These are phyloP conservation scores for Seriola quinqueradiata DNA, from an alignment of 2,113 vertebrate genomes.

Conservation along the genomic window DNA sequence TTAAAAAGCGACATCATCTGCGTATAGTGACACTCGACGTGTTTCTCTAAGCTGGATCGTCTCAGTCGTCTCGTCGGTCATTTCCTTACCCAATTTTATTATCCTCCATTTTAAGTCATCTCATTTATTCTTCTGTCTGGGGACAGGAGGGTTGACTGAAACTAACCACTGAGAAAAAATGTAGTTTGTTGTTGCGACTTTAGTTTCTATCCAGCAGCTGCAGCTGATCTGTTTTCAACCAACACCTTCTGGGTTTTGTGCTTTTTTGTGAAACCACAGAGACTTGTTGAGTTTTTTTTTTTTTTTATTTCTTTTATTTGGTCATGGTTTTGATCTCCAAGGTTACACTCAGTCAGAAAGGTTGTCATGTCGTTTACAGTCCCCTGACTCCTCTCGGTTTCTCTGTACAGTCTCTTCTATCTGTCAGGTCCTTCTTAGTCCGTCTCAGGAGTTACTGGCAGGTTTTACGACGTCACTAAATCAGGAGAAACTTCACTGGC, in stretches of 20 bases:
- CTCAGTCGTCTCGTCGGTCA: neutral
- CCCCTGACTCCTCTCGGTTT: neutral
- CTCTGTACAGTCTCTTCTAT: neutral
- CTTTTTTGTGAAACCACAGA: constrained; percentile 41
- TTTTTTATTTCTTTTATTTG: constrained; percentile 6
- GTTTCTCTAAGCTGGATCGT: constrained; percentile 2
- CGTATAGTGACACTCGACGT: constrained; percentile 34
- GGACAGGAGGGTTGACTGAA: neutral
- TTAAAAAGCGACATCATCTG: constrained; percentile 58
- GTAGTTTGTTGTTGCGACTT: neutral
- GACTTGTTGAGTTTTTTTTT: neutral
- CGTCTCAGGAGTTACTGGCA: neutral
- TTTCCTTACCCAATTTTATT: neutral
- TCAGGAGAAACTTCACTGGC: neutral
- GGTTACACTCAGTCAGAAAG: constrained; percentile 8
- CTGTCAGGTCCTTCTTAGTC: neutral
- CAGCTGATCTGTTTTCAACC: constrained; percentile 12
- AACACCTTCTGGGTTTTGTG: constrained; percentile 37
- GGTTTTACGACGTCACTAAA: constrained; percentile 9
- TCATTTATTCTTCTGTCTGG: neutral
- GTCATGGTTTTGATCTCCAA: constrained; percentile 1
- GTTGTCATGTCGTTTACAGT: constrained; percentile 11
- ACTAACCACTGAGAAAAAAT: constrained; percentile 3
- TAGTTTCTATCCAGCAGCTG: constrained; percentile 1
- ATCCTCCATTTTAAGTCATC: neutral